These are phyloP conservation scores for Petrosia ficiformis DNA, from an alignment of 37 sponge, comb jelly and placozoan genomes.

Conservation along the genomic window DNA sequence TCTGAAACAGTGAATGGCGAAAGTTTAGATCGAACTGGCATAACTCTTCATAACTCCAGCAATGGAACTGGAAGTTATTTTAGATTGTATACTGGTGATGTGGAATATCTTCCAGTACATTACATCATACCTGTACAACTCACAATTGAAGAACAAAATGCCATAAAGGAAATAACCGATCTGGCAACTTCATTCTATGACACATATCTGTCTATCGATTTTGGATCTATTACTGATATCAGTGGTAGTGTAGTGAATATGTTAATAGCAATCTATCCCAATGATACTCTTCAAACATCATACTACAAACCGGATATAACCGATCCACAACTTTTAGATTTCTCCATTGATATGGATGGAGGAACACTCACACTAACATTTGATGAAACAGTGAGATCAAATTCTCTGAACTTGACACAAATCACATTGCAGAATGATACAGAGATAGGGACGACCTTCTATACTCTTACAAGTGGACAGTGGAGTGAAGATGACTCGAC, in stretches of 20 bases:
- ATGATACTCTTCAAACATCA: conserved; percentile 22
- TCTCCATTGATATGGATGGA: conserved; percentile 56
- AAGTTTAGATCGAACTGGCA: conserved; percentile 14
- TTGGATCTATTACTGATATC: conserved; percentile 51
- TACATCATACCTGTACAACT: conserved; percentile 36
- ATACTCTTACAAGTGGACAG: conserved; percentile 56
- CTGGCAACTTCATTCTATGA: conserved; percentile 53
- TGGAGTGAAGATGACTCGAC: conserved; percentile 65
- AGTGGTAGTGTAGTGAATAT: conserved; percentile 20
- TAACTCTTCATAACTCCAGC: conserved; percentile 56
- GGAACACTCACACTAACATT: conserved; percentile 64
- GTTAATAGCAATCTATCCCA: conserved; percentile 30
- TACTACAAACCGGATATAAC: conserved; percentile 52
- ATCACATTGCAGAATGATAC: conserved; percentile 57
- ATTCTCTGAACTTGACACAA: conserved; percentile 46
- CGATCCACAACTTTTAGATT: conserved; percentile 54
- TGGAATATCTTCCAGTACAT: conserved; percentile 2
- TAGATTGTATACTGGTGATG: conserved; percentile 2
- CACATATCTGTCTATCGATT: conserved; percentile 66
- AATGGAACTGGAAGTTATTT: conserved; percentile 15
- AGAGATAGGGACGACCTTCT: not conserved
- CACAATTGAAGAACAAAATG: conserved; percentile 58
- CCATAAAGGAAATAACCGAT: conserved; percentile 66
- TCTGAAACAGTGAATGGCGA: conserved; percentile 73
- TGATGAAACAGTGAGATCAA: conserved; percentile 76